Conservation (phyloP, 1,140 invertebrate genomes). For the Parapsyche elsis region DNA sequence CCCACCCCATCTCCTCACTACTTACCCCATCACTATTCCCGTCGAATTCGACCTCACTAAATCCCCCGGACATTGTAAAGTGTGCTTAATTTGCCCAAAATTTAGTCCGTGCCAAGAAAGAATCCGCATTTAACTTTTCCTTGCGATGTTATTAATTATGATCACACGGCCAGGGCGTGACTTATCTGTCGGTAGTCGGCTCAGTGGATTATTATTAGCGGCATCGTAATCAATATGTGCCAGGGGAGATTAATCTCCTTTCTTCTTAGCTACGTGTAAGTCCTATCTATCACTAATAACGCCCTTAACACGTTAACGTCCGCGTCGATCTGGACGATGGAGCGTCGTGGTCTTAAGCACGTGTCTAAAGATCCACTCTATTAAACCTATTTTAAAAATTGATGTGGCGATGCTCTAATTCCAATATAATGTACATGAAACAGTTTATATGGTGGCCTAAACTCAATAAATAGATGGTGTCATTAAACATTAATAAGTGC, state of each 20-base stretch:
- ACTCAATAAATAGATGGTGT: too few relatives aligned
- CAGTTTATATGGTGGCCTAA: too few relatives aligned
- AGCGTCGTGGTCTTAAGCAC: neutral
- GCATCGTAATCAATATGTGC: slow-evolving; percentile 41
- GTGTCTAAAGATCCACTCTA: too few relatives aligned
- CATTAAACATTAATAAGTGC: too few relatives aligned
- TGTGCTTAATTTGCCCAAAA: too few relatives aligned
- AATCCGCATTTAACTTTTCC: too few relatives aligned
- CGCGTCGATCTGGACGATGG: slow-evolving; percentile 4
- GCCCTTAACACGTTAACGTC: slow-evolving; percentile 23
- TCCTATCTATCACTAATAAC: slow-evolving; percentile 38
- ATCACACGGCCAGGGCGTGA: neutral
- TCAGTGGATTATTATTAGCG: slow-evolving; percentile 27
- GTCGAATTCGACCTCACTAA: neutral
- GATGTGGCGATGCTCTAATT: too few relatives aligned
- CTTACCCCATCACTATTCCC: neutral
- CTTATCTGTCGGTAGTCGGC: neutral
- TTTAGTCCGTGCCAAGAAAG: too few relatives aligned
- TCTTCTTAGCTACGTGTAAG: slow-evolving; percentile 14
- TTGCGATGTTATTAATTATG: too few relatives aligned
- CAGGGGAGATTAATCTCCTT: slow-evolving; percentile 20
- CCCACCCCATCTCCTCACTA: neutral
- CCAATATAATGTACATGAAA: too few relatives aligned
- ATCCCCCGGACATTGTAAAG: neutral
- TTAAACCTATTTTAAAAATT: too few relatives aligned